These are phyloP conservation scores for Eutolmus rufibarbis DNA, from an alignment of 2,888 invertebrate genomes.

Conservation along the genomic window DNA sequence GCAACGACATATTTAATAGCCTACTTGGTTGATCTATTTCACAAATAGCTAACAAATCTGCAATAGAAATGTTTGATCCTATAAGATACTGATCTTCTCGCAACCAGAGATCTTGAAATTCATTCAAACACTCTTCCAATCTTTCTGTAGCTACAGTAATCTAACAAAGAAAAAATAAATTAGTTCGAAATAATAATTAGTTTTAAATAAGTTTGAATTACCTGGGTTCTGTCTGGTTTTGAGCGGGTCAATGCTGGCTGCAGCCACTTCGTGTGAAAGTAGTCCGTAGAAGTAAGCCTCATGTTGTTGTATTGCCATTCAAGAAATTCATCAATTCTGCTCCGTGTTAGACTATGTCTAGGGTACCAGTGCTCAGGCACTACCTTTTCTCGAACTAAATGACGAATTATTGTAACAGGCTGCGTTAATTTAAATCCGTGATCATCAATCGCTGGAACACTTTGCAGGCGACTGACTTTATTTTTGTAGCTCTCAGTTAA, in stretches of 20 bases:
- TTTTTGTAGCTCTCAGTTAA: constrained; percentile 67
- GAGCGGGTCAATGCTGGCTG: constrained; percentile 65
- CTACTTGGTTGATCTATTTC: constrained; percentile 81
- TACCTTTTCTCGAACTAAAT: constrained; percentile 67
- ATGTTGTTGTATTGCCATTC: constrained; percentile 78
- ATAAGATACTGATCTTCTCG: constrained; percentile 64
- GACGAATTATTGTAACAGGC: constrained; percentile 74
- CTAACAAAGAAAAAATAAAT: constrained; percentile 48
- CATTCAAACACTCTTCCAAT: constrained; percentile 68
- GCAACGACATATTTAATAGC: constrained; percentile 48
- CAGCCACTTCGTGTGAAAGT: constrained; percentile 67
- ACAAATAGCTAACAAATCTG: constrained; percentile 77
- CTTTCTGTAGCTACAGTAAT: constrained; percentile 56
- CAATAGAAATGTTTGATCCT: constrained; percentile 71
- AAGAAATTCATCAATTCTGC: constrained; percentile 74
- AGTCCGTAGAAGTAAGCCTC: constrained; percentile 66
- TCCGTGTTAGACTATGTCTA: constrained; percentile 66
- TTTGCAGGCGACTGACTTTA: constrained; percentile 69
- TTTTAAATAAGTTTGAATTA: constrained; percentile 49
- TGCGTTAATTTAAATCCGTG: constrained; percentile 73
- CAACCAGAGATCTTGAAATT: constrained; percentile 67
- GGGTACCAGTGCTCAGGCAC: constrained; percentile 75
- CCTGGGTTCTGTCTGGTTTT: constrained; percentile 61
- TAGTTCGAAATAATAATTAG: background rate
- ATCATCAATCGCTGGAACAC: constrained; percentile 73